phyloP scores from a whole-genome alignment of 1,140 invertebrate genomes.

The Papilio helenus region DNA sequence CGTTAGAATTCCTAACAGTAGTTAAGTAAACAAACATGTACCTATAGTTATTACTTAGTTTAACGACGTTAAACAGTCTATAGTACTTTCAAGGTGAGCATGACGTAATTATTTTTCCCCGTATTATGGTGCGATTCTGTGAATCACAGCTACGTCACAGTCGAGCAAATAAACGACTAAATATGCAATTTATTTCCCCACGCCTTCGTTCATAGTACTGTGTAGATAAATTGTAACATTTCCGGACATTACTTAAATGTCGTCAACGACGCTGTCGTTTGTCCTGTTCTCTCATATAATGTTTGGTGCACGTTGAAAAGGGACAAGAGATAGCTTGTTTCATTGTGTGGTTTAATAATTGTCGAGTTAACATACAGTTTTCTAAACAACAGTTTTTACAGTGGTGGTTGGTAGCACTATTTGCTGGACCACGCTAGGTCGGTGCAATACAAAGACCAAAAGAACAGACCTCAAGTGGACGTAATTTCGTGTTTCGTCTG shows the following conservation, averaged over 20 bases:
- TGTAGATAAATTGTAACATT: not conserved
- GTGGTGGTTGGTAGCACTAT: no score
- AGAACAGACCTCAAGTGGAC: no score
- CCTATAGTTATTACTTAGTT: not conserved
- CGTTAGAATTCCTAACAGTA: not conserved
- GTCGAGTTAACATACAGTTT: no score
- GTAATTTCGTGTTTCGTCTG: no score
- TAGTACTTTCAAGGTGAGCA: not conserved
- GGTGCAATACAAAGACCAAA: no score
- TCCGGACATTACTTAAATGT: not conserved
- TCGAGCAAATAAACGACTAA: constrained; percentile 5
- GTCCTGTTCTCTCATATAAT: not conserved
- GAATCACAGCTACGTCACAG: constrained; percentile 2
- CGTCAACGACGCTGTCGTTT: not conserved
- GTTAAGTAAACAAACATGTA: not conserved
- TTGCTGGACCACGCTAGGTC: no score
- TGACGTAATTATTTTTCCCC: constrained; percentile 2
- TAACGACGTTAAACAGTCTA: not conserved
- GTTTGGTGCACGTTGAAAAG: not conserved
- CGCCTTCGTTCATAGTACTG: not conserved
- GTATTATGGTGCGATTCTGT: not conserved
- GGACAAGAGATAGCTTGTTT: not conserved
- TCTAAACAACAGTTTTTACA: no score
- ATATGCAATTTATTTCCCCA: not conserved
- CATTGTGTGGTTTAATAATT: no score